Conservation (phyloP, 1,140 invertebrate species). For the Aphis gossypii region DNA sequence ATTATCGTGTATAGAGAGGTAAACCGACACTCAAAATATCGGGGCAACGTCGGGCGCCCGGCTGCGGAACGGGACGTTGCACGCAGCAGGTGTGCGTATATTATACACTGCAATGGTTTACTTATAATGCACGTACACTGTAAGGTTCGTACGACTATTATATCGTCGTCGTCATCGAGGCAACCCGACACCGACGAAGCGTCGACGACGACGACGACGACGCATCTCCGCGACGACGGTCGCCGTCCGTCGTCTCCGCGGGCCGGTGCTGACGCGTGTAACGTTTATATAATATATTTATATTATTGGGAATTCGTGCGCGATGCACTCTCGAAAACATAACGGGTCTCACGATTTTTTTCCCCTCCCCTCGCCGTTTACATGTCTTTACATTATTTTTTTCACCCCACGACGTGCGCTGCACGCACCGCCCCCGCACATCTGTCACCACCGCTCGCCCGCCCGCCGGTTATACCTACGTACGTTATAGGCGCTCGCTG, state of each 20-base stretch:
- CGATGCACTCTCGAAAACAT: not conserved
- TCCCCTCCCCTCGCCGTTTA: not conserved
- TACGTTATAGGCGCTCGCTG: no score
- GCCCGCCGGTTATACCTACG: no score
- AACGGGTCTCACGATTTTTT: slow-evolving; percentile 18
- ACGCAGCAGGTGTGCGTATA: not conserved
- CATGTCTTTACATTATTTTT: not conserved
- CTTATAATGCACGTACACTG: not conserved
- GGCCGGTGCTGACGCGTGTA: not conserved
- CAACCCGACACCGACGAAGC: not conserved
- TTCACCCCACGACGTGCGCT: not conserved
- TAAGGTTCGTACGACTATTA: not conserved
- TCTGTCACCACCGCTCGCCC: not conserved
- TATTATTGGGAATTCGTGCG: not conserved
- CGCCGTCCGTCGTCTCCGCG: not conserved
- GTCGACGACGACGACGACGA: not conserved
- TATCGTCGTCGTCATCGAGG: not conserved
- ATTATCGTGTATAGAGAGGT: not conserved
- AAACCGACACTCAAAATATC: not conserved
- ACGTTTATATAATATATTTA: not conserved
- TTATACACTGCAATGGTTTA: not conserved
- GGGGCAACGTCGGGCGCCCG: not conserved
- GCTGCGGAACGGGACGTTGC: slow-evolving; percentile 18
- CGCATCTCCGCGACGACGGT: not conserved
- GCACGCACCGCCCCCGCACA: not conserved